Conservation (phyloP, 1,140 invertebrate species). For the Pseudoatta argentina region DNA sequence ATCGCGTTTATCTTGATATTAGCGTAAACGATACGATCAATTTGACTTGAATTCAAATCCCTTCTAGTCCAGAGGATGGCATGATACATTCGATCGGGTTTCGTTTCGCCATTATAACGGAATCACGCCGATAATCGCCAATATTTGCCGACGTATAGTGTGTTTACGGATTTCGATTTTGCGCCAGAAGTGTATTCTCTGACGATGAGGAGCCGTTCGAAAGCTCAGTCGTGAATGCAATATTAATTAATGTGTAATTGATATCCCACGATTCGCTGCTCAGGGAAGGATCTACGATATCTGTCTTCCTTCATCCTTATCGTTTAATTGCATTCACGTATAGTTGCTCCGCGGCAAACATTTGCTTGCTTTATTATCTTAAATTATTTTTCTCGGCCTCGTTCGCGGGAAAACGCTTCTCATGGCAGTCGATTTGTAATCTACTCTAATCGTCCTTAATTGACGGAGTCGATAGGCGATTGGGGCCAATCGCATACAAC, state of each 20-base stretch:
- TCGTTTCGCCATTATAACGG: neutral
- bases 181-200: neutral
- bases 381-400: conserved; percentile 36
- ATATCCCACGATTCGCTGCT: neutral
- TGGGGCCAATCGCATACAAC: conserved; percentile 75
- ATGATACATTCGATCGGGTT: conserved; percentile 8
- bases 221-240: neutral
- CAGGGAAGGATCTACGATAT: neutral
- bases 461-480: conserved; percentile 77
- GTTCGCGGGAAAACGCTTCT: conserved; percentile 69
- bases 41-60: conserved; percentile 10
- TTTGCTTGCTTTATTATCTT: conserved; percentile 22
- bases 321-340: neutral
- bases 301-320: conserved; percentile 2
- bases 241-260: conserved; percentile 41
- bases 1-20: neutral
- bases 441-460: conserved; percentile 74
- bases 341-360: conserved; percentile 8
- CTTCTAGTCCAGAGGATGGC: neutral
- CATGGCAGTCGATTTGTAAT: conserved; percentile 72
- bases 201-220: neutral
- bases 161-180: neutral
- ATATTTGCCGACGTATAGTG: neutral
- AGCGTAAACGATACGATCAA: neutral
- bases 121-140: neutral